These are phyloP conservation scores for Oreocharis arfaki DNA, from an alignment of 2,113 vertebrate genomes.

Conservation along the genomic window DNA sequence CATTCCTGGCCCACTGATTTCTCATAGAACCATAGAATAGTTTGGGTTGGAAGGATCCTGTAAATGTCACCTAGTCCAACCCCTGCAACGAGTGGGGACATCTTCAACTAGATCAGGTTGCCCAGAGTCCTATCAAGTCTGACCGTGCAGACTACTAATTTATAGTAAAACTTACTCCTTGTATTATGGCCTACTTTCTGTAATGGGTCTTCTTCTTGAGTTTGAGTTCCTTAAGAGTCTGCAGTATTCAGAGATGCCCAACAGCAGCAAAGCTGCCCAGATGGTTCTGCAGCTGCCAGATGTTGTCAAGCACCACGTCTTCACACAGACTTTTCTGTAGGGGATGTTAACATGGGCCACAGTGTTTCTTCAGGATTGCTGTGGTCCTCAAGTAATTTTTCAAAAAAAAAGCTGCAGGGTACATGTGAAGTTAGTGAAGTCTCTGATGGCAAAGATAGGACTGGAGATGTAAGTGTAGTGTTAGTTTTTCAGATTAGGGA, in stretches of 20 bases:
- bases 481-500: background rate
- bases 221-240: background rate
- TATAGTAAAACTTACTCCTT: background rate
- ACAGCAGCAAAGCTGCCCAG: background rate
- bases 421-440: background rate
- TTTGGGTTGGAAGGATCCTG: background rate
- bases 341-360: background rate
- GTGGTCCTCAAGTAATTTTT: background rate
- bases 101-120: background rate
- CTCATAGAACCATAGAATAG: background rate
- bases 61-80: background rate
- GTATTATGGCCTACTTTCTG: background rate
- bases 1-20: background rate
- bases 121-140: background rate
- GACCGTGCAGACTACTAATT: background rate
- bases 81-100: background rate
- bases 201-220: background rate
- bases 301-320: background rate
- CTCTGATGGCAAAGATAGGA: background rate
- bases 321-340: background rate
- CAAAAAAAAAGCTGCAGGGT: background rate
- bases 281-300: background rate
- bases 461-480: background rate
- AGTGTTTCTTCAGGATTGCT: background rate
- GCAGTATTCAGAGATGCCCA: background rate